These are phyloP conservation scores for Dolichomitus sp. DNA, from an alignment of 2,888 invertebrate genomes.

Conservation along the genomic window DNA sequence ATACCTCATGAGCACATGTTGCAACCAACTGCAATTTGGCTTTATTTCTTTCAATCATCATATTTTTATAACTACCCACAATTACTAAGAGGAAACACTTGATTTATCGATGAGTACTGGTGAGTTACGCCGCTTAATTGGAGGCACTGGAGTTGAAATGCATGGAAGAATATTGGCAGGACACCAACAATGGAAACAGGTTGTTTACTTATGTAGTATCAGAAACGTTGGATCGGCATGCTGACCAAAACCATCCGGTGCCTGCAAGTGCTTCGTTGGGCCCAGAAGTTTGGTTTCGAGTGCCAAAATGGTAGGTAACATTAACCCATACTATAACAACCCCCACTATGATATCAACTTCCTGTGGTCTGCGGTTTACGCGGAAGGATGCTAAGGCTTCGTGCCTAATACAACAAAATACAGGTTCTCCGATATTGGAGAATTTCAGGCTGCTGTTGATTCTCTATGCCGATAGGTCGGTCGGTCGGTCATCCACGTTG, in stretches of 20 bases:
- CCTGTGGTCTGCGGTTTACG: slow-evolving; percentile 47
- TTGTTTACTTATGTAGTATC: neutral
- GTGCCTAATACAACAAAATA: slow-evolving; percentile 42
- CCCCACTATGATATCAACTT: slow-evolving; percentile 35
- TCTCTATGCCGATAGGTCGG: slow-evolving; percentile 49
- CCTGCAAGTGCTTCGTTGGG: neutral
- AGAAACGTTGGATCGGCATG: neutral
- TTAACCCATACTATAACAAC: neutral
- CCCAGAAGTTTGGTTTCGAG: slow-evolving; percentile 8
- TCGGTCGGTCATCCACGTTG: slow-evolving; percentile 58
- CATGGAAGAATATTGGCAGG: neutral
- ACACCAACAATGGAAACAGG: neutral
- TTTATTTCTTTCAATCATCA: neutral
- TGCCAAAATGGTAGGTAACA: slow-evolving; percentile 25
- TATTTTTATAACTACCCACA: neutral
- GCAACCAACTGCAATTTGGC: neutral
- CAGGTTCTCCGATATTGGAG: slow-evolving; percentile 37
- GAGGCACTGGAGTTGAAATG: neutral
- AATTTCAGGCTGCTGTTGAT: slow-evolving; percentile 28
- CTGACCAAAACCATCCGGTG: neutral
- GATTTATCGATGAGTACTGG: neutral
- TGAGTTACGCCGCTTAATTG: neutral
- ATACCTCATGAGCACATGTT: neutral
- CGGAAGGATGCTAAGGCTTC: slow-evolving; percentile 37
- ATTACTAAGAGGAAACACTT: neutral